Evolutionary conservation across 2,797 vertebrate species (phyloP).

Genomic region (Lithobates pipiens): DNA sequence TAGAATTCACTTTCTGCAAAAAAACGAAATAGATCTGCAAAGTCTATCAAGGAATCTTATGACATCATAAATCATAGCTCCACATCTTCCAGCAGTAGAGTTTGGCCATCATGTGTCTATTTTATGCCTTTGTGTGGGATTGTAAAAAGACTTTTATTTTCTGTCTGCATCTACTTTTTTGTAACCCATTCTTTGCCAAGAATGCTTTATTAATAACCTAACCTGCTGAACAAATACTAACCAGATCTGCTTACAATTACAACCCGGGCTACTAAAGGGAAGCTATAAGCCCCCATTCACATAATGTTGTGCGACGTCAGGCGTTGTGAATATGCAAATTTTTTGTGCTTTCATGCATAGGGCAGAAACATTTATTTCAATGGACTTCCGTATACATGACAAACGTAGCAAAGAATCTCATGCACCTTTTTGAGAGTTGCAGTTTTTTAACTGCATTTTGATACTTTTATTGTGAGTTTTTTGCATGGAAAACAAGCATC

Average conservation of each 20-base stretch:
- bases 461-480: too few species aligned
- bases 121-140: constrained; percentile 49
- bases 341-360: too few species aligned
- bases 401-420: too few species aligned
- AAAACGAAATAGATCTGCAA: constrained; percentile 46
- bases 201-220: not conserved
- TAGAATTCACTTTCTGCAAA: constrained; percentile 39
- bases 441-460: too few species aligned
- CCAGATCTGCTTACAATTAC: not conserved
- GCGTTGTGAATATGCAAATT: too few species aligned
- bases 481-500: too few species aligned
- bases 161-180: constrained; percentile 22
- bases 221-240: not conserved
- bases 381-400: too few species aligned
- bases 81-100: constrained; percentile 42
- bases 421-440: too few species aligned
- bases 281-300: too few species aligned
- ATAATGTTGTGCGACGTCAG: too few species aligned
- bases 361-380: too few species aligned
- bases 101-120: constrained; percentile 51
- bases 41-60: constrained; percentile 54
- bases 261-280: too few species aligned
- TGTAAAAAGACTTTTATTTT: constrained; percentile 36
- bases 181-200: not conserved
- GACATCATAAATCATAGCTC: constrained; percentile 57